Conservation (phyloP, 2,888 invertebrate species). For the Capitulum mitella region DNA sequence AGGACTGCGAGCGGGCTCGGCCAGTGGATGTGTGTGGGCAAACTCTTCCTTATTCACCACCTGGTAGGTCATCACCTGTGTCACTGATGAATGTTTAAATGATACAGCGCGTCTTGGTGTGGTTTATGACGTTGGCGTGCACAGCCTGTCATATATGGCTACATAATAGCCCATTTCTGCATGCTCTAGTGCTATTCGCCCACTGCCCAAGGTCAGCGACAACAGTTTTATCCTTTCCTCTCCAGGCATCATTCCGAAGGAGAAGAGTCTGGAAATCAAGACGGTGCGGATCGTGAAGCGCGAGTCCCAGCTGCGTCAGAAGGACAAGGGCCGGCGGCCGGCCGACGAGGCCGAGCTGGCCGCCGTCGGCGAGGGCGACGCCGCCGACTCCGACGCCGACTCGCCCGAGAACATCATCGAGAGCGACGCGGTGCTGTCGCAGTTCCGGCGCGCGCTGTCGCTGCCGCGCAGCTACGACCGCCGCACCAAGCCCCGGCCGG, state of each 20-base stretch:
- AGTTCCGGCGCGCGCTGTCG: slow-evolving; percentile 47
- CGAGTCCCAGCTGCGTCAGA: slow-evolving; percentile 74
- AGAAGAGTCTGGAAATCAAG: slow-evolving; percentile 76
- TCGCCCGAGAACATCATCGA: slow-evolving; percentile 38
- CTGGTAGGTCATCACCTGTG: too few species aligned
- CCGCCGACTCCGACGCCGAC: slow-evolving; percentile 38
- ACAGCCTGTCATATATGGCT: too few species aligned
- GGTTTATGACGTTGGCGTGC: too few species aligned
- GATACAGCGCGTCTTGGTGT: too few species aligned
- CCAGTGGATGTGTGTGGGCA: too few species aligned
- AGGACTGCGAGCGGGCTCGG: too few species aligned
- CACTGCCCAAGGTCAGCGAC: too few species aligned
- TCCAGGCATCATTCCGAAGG: slow-evolving; percentile 61
- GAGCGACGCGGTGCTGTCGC: slow-evolving; percentile 39
- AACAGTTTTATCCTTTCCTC: too few species aligned
- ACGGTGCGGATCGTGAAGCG: slow-evolving; percentile 89
- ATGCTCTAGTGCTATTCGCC: too few species aligned
- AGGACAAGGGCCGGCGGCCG: slow-evolving; percentile 36
- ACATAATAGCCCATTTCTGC: too few species aligned
- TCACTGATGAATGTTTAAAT: too few species aligned
- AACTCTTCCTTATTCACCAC: too few species aligned
- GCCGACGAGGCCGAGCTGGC: slow-evolving; percentile 41
- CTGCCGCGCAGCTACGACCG: slow-evolving; percentile 44
- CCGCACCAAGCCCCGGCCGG: neutral
- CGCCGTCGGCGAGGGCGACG: slow-evolving; percentile 46